phyloP scores from a whole-genome alignment of 2,888 invertebrate species.

The Cephus rjabovi region DNA sequence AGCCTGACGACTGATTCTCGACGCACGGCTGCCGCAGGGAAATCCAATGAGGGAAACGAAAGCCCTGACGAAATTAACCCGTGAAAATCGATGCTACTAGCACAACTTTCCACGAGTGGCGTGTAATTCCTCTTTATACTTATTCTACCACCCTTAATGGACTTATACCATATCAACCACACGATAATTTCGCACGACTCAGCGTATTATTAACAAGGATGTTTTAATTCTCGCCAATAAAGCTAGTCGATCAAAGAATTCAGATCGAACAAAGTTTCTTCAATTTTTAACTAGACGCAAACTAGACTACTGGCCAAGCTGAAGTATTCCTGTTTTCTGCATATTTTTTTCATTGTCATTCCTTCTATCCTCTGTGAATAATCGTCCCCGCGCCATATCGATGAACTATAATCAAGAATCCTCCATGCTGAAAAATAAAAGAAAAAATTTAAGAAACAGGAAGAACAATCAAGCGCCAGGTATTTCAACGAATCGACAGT shows the following conservation, averaged over 20 bases:
- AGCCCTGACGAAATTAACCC: conserved; percentile 19
- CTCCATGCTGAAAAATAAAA: not conserved
- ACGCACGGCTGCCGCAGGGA: conserved; percentile 1
- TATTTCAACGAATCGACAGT: not conserved
- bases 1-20: not conserved
- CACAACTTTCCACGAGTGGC: conserved; percentile 5
- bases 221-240: not conserved
- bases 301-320: not conserved
- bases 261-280: not conserved
- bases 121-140: not conserved
- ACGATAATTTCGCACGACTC: not conserved
- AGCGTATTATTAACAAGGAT: not conserved
- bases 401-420: too few relatives aligned
- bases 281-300: not conserved
- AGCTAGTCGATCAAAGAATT: not conserved
- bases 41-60: not conserved
- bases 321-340: not conserved
- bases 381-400: not conserved
- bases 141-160: not conserved
- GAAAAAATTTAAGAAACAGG: not conserved
- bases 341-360: conserved; percentile 9
- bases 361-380: not conserved
- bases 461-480: not conserved
- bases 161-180: not conserved
- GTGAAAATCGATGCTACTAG: conserved; percentile 17